A percentile compares a stretch with the other conserved stretches of the same genome.
phyloP scores from a whole-genome alignment of 1,140 invertebrate genomes.

The Hylyphantes graminicola region DNA sequence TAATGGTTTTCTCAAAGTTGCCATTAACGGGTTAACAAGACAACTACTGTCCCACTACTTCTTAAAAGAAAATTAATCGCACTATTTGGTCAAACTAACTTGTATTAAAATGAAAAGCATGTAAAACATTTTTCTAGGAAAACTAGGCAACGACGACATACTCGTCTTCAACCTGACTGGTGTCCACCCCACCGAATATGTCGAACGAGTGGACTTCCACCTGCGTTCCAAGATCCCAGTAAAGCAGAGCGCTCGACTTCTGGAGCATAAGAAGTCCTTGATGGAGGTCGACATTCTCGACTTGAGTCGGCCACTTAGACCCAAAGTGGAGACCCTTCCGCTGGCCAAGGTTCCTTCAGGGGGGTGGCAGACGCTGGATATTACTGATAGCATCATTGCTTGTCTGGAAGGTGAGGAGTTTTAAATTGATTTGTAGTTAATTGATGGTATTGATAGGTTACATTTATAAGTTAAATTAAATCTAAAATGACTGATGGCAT shows the following conservation, averaged over 20 bases:
- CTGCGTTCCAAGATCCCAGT: conserved; percentile 64
- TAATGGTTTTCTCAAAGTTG: too few relatives aligned
- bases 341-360: conserved; percentile 57
- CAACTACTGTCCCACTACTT: too few relatives aligned
- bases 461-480: too few relatives aligned
- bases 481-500: too few relatives aligned
- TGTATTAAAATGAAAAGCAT: too few relatives aligned
- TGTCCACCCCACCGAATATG: conserved; percentile 64
- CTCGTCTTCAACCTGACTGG: conserved; percentile 68
- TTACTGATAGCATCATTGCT: conserved; percentile 64
- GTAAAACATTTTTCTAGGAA: conserved; percentile 25
- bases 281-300: conserved; percentile 65
- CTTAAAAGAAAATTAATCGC: too few relatives aligned
- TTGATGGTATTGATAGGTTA: neutral
- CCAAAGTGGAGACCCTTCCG: conserved; percentile 63
- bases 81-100: too few relatives aligned
- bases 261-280: conserved; percentile 50
- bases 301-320: conserved; percentile 64
- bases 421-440: neutral
- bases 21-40: too few relatives aligned
- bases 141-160: conserved; percentile 37
- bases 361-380: conserved; percentile 67
- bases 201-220: conserved; percentile 68
- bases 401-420: conserved; percentile 63
- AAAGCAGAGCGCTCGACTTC: conserved; percentile 55